Conservation (phyloP, 2,113 vertebrate genomes). For the Pygoscelis antarcticus region DNA sequence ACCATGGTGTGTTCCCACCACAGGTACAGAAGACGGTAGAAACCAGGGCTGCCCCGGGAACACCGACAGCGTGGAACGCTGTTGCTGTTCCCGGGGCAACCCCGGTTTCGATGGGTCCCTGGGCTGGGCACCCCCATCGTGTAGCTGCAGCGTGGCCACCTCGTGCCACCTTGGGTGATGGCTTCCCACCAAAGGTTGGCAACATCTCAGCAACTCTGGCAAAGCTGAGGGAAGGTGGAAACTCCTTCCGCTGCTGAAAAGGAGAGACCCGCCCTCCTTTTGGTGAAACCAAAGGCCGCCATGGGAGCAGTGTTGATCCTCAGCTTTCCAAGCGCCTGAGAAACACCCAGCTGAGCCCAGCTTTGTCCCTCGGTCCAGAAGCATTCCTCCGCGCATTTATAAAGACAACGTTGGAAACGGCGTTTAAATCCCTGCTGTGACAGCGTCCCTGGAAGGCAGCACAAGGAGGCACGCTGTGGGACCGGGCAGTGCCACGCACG, state of each 20-base stretch:
- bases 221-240: background rate
- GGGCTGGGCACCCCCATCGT: too few relatives aligned
- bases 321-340: background rate
- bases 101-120: background rate
- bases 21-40: background rate
- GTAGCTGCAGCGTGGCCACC: too few relatives aligned
- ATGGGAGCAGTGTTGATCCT: too few relatives aligned
- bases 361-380: background rate
- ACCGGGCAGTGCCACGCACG: rapidly evolving
- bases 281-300: background rate
- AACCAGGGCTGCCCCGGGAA: background rate
- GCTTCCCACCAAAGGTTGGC: background rate
- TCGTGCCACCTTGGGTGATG: background rate
- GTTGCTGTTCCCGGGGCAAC: background rate
- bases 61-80: background rate
- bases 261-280: too few relatives aligned
- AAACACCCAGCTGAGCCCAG: background rate
- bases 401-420: background rate
- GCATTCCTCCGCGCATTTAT: background rate
- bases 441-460: background rate
- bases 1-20: background rate
- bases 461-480: background rate
- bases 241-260: background rate
- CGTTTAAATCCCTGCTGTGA: background rate
- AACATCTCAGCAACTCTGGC: background rate